These are phyloP conservation scores for Crocallis elinguaria DNA, from an alignment of 2,888 invertebrate species.

Conservation along the genomic window DNA sequence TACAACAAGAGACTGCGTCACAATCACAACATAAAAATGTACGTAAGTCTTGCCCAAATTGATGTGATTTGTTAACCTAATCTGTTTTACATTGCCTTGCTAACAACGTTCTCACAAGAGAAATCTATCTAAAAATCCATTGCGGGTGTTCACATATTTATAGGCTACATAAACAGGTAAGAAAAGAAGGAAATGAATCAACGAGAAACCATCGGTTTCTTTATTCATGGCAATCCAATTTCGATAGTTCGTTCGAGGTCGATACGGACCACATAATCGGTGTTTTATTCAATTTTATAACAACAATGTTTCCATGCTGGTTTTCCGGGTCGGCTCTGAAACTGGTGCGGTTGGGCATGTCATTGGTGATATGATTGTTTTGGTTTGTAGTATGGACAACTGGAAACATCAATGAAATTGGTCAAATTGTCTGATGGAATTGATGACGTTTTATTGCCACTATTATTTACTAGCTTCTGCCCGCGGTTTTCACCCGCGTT, in stretches of 20 bases:
- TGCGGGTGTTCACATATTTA: conserved; percentile 25
- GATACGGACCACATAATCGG: conserved; percentile 33
- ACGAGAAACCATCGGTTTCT: conserved; percentile 24
- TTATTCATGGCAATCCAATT: conserved; percentile 34
- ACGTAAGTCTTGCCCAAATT: neutral
- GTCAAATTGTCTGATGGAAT: conserved; percentile 7
- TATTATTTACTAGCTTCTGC: neutral
- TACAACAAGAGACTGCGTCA: too few relatives aligned
- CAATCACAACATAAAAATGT: too few relatives aligned
- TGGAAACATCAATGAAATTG: conserved; percentile 12
- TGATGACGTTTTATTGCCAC: neutral
- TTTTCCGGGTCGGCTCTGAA: conserved; percentile 28
- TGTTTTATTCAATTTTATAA: conserved; percentile 35
- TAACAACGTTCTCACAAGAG: conserved; percentile 16
- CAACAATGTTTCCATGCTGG: conserved; percentile 30
- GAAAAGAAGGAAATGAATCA: conserved; percentile 26
- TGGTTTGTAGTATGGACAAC: conserved; percentile 3
- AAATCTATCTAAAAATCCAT: conserved; percentile 19
- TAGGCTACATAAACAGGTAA: conserved; percentile 24
- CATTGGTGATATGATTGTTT: conserved; percentile 30
- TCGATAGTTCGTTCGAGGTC: conserved; percentile 19
- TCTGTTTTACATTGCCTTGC: conserved; percentile 8
- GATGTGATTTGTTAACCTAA: conserved; percentile 13
- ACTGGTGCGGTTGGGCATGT: conserved; percentile 31
- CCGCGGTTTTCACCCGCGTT: too few relatives aligned